phyloP scores from a whole-genome alignment of 1,140 invertebrate genomes.

The Teleopsis dalmanni region DNA sequence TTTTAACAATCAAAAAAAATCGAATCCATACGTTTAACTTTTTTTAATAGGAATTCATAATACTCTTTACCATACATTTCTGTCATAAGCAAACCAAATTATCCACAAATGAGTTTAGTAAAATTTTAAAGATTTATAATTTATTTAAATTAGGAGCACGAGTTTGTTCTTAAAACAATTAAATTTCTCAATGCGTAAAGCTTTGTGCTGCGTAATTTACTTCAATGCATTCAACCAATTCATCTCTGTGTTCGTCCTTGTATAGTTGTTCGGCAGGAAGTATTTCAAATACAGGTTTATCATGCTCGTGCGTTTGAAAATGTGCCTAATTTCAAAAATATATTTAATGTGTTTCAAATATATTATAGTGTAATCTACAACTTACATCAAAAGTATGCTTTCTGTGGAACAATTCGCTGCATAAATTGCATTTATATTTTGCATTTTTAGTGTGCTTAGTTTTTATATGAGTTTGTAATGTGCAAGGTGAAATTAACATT shows the following conservation, averaged over 20 bases:
- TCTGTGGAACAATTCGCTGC: conserved; percentile 11
- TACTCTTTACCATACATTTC: no score
- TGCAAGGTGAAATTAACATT: conserved; percentile 11
- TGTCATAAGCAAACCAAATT: no score
- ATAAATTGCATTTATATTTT: conserved; percentile 11
- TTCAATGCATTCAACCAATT: background rate
- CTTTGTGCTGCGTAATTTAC: background rate
- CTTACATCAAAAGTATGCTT: conserved; percentile 17
- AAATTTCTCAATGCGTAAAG: no score
- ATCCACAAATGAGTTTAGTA: no score
- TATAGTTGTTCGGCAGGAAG: no score
- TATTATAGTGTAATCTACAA: background rate
- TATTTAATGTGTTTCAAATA: background rate
- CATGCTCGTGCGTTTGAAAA: conserved; percentile 13
- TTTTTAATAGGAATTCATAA: no score
- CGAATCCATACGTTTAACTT: no score
- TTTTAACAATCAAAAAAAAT: no score
- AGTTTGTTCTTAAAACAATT: no score
- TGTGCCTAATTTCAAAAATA: background rate
- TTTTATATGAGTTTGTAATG: conserved; percentile 5
- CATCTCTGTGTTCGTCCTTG: background rate
- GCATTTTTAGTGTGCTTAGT: conserved; percentile 7
- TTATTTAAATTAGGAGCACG: no score
- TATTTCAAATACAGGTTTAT: no score
- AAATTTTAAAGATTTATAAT: no score